Conservation (phyloP, 2,113 vertebrate genomes). For the Thamnophis sirtalis region DNA sequence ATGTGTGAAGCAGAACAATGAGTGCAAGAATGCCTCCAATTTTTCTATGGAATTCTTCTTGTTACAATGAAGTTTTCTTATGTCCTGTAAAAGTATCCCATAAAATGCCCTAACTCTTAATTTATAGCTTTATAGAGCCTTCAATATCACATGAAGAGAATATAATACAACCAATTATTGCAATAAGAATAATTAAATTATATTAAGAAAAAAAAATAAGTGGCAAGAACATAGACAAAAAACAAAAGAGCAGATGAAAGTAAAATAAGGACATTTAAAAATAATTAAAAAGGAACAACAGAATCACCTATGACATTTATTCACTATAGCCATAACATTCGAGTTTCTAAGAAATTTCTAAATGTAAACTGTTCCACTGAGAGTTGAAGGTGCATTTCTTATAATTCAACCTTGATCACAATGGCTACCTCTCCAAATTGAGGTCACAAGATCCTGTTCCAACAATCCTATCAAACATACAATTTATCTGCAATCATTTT, state of each 20-base stretch:
- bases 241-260: background rate
- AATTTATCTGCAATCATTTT: conserved; percentile 14
- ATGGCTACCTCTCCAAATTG: background rate
- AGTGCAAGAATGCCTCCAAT: background rate
- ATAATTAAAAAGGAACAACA: background rate
- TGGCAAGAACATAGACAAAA: background rate
- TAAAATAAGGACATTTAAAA: background rate
- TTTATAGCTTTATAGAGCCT: background rate
- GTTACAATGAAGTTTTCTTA: background rate
- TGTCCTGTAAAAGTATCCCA: background rate
- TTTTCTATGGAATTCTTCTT: background rate
- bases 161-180: background rate
- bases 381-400: background rate
- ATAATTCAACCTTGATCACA: background rate
- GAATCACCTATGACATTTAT: background rate
- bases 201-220: background rate
- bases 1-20: background rate
- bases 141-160: background rate
- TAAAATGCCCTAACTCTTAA: background rate
- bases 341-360: background rate
- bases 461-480: conserved; percentile 4
- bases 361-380: background rate
- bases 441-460: background rate
- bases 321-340: background rate
- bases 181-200: background rate